A percentile compares a stretch with the other conserved stretches of the same genome.
These are phyloP conservation scores for Cryptoprocta ferox DNA, from an alignment of 2,797 vertebrate species.

Conservation along the genomic window DNA sequence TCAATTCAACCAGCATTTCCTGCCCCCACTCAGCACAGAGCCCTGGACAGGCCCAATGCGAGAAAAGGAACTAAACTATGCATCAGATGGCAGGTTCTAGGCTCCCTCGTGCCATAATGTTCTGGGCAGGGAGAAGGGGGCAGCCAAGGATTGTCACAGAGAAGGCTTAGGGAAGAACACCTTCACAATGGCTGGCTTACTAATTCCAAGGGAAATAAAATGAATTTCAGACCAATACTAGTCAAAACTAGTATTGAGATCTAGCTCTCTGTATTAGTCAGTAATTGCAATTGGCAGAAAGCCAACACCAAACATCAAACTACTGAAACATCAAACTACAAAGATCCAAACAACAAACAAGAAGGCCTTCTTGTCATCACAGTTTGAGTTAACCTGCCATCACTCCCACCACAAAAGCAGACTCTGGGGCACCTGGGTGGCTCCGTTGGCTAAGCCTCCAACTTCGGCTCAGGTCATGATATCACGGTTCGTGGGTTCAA, in stretches of 20 bases:
- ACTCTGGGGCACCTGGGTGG: too few species aligned
- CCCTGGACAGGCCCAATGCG: background rate
- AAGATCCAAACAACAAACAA: background rate
- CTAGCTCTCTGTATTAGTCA: background rate
- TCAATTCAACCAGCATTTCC: background rate
- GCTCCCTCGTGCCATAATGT: background rate
- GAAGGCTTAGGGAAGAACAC: background rate
- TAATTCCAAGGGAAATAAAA: background rate
- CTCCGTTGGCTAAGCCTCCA: too few species aligned
- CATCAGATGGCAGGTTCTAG: background rate
- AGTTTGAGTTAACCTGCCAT: background rate
- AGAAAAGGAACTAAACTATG: background rate
- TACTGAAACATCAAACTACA: background rate
- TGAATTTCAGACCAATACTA: background rate
- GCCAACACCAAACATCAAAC: background rate
- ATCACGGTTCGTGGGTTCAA: too few species aligned
- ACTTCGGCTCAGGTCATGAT: too few species aligned
- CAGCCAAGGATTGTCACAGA: background rate
- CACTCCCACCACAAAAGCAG: background rate
- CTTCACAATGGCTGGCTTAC: background rate
- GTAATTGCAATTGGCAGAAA: background rate
- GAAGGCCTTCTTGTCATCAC: too few species aligned
- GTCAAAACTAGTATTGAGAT: background rate
- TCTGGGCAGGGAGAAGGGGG: background rate
- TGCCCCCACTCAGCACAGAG: background rate